Conservation (phyloP, 2,797 vertebrate species). For the Bradypodion ventrale region DNA sequence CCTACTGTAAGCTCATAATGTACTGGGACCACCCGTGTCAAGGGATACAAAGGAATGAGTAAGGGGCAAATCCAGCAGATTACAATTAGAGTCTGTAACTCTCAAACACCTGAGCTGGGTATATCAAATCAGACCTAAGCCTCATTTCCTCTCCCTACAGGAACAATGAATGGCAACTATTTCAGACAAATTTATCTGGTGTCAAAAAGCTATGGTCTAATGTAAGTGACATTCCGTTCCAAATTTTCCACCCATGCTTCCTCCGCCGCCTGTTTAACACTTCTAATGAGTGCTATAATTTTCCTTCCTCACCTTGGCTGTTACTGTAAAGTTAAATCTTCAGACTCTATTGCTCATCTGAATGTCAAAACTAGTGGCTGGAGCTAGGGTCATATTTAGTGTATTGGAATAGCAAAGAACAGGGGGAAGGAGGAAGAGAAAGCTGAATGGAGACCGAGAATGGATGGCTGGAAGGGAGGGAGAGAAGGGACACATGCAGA, state of each 20-base stretch:
- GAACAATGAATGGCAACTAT: background rate
- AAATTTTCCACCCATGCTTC: background rate
- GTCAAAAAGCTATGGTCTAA: background rate
- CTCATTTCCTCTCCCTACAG: background rate
- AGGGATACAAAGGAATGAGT: background rate
- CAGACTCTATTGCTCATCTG: background rate
- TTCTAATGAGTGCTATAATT: slow-evolving; percentile 5
- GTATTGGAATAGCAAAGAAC: background rate
- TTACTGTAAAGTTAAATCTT: background rate
- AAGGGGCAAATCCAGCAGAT: background rate
- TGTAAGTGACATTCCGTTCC: background rate
- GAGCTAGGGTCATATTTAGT: background rate
- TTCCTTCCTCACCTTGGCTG: background rate
- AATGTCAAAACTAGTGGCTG: background rate
- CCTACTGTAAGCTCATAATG: too few species aligned
- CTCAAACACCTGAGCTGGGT: background rate
- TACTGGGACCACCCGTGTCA: background rate
- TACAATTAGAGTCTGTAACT: background rate
- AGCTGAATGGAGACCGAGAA: background rate
- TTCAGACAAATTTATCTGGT: background rate
- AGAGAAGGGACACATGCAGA: background rate
- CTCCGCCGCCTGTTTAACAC: background rate
- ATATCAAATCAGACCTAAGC: background rate
- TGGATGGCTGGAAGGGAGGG: rapidly evolving
- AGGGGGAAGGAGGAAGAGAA: too few species aligned